Base-by-base conservation (phyloP, 2,888 invertebrate species). In the Troides aeacus region DNA sequence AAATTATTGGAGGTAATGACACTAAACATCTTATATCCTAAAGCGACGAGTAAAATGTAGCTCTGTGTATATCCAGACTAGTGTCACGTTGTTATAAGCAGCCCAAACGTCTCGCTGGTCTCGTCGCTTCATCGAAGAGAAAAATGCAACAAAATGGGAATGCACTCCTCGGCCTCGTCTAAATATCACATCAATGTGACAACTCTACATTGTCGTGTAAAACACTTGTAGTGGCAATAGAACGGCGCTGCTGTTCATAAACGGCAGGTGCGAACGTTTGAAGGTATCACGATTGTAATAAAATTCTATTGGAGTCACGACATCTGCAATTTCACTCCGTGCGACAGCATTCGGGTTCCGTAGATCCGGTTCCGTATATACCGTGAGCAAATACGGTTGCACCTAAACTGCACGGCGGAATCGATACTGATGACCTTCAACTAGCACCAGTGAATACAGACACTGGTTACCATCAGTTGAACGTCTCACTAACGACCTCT, bases 271-370 rank as follows among this genome's bases (percentile, higher is more conserved):
- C 53, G 66, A 70, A 58, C 70, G 70, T 66, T 66, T 53, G 63
- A 60, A 70, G 60, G 59, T 60, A 66, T 70, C 66, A 69, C 69
- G 69, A 69, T 69, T 64, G 66, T 60, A 70, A 70, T 70, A 70
- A 70, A 70, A 70, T 66, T 70, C 60, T 70, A 70, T 70, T 66
- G 66, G 60, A 42, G 66, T 66, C 70, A 62, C 70, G 70, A 63
- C 60, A 39, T 56, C 59, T 50, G 59, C 60, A 60, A 66, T 66
- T 70, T 58, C 39, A 69, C 56, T 56, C 60, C 53, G 56, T 2
- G 42, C 21, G 24, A 57, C 64, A 30, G 56, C 64, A 24, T 64
- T 42, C 56, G 61, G 30, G 56, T 61, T 53, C 42, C 64, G 12
- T 39, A 8, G 60, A 64, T 56, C 4, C 30, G 3, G 30, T 30